Conservation (phyloP, 2,113 vertebrate genomes). For the Anoplopoma fimbria region DNA sequence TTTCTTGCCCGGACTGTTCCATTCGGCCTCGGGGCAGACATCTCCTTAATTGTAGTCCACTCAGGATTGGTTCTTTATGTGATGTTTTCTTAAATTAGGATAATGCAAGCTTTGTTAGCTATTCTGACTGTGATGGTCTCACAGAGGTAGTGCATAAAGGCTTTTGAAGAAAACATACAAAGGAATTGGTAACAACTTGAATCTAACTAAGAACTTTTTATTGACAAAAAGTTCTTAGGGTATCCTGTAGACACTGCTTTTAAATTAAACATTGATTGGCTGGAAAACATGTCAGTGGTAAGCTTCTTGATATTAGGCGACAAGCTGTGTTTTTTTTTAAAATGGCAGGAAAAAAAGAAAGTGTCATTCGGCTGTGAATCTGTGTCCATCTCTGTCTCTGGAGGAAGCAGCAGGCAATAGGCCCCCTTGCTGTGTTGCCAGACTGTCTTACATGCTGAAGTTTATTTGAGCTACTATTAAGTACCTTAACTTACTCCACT, state of each 20-base stretch:
- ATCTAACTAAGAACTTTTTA: background rate
- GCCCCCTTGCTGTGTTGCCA: constrained; percentile 3
- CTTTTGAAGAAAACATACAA: background rate
- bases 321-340: constrained; percentile 16
- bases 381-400: constrained; percentile 26
- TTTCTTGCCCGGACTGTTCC: constrained; percentile 47
- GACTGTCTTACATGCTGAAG: constrained; percentile 11
- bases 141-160: constrained; percentile 14
- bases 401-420: constrained; percentile 8
- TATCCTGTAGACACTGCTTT: constrained; percentile 1
- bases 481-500: constrained; percentile 25
- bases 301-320: background rate
- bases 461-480: constrained; percentile 20
- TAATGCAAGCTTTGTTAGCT: background rate
- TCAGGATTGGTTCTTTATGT: background rate
- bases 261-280: constrained; percentile 41
- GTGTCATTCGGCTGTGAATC: constrained; percentile 8
- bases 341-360: constrained; percentile 5
- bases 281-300: constrained; percentile 15
- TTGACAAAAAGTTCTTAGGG: background rate
- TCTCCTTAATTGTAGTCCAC: background rate
- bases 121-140: background rate
- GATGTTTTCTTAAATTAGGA: background rate
- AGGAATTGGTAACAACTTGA: background rate
- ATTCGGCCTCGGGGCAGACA: constrained; percentile 1